Percentiles rank a stretch among this genome's conserved stretches.
These are phyloP conservation scores for Drosophila putrida DNA, from an alignment of 2,888 invertebrate genomes.

Conservation along the genomic window DNA sequence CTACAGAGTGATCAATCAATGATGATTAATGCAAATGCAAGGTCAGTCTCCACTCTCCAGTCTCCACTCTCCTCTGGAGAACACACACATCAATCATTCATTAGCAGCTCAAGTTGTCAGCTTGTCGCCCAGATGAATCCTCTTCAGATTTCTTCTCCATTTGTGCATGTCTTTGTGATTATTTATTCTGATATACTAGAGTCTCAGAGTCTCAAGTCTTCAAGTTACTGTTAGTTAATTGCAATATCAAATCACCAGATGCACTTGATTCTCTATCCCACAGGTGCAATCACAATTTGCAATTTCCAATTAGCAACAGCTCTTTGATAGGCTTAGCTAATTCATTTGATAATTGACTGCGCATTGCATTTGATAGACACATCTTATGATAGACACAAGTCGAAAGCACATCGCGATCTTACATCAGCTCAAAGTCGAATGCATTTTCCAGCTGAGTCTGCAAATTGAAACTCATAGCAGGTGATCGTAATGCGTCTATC, in stretches of 20 bases:
- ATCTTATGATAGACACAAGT: constrained; percentile 23
- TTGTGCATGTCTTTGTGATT: constrained; percentile 29
- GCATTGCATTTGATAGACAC: constrained; percentile 36
- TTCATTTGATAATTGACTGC: constrained; percentile 75
- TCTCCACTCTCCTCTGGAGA: constrained; percentile 13
- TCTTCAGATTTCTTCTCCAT: constrained; percentile 22
- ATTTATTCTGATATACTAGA: constrained; percentile 9
- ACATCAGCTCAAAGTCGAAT: constrained; percentile 49
- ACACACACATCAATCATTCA: constrained; percentile 81
- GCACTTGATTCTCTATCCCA: constrained; percentile 47
- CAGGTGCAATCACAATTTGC: constrained; percentile 14
- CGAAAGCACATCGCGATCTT: constrained; percentile 13
- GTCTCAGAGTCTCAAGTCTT: no score
- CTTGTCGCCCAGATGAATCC: constrained; percentile 46
- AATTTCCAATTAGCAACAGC: constrained; percentile 56
- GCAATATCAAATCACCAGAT: constrained; percentile 35
- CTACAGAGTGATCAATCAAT: constrained; percentile 79
- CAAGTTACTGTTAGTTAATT: constrained; percentile 21
- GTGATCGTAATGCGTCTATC: constrained; percentile 15
- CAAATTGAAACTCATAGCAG: constrained; percentile 1
- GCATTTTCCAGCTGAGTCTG: constrained; percentile 13
- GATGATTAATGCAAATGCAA: constrained; percentile 82
- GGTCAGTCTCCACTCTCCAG: constrained; percentile 49
- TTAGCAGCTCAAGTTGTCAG: constrained; percentile 78
- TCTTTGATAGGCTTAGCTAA: constrained; percentile 71